Percentiles rank a stretch among this genome's conserved stretches.
Conservation (phyloP, 2,888 invertebrate genomes). For the Rhimphoctona megacephalus region DNA sequence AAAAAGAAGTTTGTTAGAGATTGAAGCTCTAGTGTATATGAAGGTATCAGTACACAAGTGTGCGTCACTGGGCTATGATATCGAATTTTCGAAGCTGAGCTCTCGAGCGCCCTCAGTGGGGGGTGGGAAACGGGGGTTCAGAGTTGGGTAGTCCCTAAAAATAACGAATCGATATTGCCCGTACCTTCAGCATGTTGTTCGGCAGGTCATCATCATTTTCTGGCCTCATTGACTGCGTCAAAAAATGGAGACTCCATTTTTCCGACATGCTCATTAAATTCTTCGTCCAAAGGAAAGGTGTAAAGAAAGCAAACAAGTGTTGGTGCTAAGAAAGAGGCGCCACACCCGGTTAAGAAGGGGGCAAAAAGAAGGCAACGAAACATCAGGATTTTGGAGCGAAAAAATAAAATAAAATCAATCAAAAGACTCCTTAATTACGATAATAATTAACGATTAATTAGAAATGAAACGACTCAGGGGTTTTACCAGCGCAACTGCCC, state of each 20-base stretch:
- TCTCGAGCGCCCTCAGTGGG: slow-evolving; percentile 65
- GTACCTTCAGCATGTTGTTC: slow-evolving; percentile 76
- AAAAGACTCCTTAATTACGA: background rate
- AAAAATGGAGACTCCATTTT: background rate
- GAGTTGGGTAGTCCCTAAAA: slow-evolving; percentile 79
- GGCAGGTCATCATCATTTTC: slow-evolving; percentile 72
- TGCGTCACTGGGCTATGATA: slow-evolving; percentile 64
- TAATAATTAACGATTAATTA: background rate
- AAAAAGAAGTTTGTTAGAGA: slow-evolving; percentile 26
- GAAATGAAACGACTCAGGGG: background rate
- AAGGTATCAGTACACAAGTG: slow-evolving; percentile 36
- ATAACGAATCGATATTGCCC: slow-evolving; percentile 81
- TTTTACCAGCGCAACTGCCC: background rate
- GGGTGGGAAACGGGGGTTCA: slow-evolving; percentile 70
- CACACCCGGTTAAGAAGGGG: background rate
- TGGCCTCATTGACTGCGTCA: slow-evolving; percentile 18
- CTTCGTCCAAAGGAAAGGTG: background rate
- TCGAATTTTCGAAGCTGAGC: slow-evolving; percentile 74
- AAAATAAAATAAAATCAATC: background rate
- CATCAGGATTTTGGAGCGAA: background rate
- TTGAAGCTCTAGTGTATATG: background rate
- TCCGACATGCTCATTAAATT: background rate
- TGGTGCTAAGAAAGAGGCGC: background rate
- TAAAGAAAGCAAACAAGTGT: background rate
- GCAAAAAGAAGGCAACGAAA: background rate